Conservation (phyloP, 1,140 invertebrate genomes). For the Trinorchestia longiramus region DNA sequence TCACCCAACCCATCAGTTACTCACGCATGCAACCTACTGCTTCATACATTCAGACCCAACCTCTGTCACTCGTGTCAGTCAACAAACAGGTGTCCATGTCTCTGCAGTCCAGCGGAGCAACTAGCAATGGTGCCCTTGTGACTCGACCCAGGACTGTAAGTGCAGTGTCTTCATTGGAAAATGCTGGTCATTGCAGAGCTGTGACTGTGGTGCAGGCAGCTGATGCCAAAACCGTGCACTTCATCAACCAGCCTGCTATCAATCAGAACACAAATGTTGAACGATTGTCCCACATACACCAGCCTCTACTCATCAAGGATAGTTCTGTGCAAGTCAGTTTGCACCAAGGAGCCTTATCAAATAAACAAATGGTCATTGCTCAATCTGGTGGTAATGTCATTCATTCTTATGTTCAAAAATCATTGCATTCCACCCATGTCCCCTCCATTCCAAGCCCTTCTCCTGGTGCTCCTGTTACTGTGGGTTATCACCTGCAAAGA, state of each 20-base stretch:
- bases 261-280: background rate
- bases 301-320: background rate
- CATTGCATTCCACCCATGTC: background rate
- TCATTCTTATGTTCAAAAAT: conserved; percentile 41
- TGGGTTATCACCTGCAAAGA: background rate
- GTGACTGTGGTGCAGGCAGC: background rate
- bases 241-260: conserved; percentile 34
- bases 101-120: background rate
- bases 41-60: conserved; percentile 15
- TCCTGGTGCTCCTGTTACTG: background rate
- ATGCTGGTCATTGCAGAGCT: background rate
- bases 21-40: background rate
- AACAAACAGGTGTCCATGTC: background rate
- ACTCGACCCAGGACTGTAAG: background rate
- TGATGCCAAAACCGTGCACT: conserved; percentile 5
- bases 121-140: background rate
- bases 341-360: conserved; percentile 11
- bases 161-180: background rate
- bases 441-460: conserved; percentile 20
- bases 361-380: conserved; percentile 37
- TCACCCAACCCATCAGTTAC: background rate
- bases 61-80: background rate
- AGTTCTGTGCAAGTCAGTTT: background rate
- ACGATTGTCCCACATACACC: background rate
- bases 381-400: conserved; percentile 43